These are phyloP conservation scores for Bombyx mandarina DNA, from an alignment of 1,140 invertebrate genomes.

Conservation along the genomic window DNA sequence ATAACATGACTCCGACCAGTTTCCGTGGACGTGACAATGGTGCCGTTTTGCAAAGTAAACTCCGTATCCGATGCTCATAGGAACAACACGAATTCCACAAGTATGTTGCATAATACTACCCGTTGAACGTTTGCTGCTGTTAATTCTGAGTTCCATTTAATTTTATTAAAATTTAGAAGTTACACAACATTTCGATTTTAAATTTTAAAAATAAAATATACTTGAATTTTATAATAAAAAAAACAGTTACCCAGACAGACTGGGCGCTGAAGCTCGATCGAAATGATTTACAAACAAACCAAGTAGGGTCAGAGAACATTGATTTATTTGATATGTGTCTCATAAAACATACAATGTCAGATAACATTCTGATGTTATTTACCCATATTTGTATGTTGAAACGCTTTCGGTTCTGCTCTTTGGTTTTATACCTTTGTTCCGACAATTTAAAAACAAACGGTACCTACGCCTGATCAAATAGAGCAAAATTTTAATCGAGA, in stretches of 20 bases:
- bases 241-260: no score
- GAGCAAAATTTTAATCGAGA: slow-evolving; percentile 19
- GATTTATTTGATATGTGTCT: slow-evolving; percentile 31
- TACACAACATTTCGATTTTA: no score
- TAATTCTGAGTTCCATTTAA: no score
- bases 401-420: not conserved
- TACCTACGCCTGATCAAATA: slow-evolving; percentile 8
- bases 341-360: slow-evolving; percentile 19
- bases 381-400: not conserved
- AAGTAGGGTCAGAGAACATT: slow-evolving; percentile 24
- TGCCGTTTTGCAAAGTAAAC: slow-evolving; percentile 17
- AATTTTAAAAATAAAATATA: no score
- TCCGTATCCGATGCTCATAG: no score
- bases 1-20: slow-evolving; percentile 8
- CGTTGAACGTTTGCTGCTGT: no score
- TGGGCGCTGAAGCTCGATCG: not conserved
- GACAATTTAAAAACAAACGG: not conserved
- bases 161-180: no score
- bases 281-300: slow-evolving; percentile 30
- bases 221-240: no score
- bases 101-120: no score
- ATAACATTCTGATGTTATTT: slow-evolving; percentile 2
- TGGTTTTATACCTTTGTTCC: no score
- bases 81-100: no score
- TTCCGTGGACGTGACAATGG: slow-evolving; percentile 45